phyloP scores from a whole-genome alignment of 92 coral and sea anemone species.

The Epizoanthus illoricatus region DNA sequence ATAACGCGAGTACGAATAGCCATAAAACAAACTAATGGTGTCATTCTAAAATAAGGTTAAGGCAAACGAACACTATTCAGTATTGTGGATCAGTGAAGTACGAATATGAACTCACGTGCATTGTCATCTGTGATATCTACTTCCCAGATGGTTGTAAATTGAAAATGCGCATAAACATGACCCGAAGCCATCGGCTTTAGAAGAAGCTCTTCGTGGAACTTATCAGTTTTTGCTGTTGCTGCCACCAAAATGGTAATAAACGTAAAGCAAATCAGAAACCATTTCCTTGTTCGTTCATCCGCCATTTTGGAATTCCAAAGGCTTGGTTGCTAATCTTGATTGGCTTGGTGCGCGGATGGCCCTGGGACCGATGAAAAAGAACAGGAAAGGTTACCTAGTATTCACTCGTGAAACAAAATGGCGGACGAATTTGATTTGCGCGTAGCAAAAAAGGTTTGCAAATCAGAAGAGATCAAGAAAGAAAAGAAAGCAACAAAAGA shows the following conservation, averaged over 20 bases:
- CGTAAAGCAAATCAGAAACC: not conserved
- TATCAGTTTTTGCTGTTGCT: constrained; percentile 53
- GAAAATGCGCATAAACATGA: constrained; percentile 91
- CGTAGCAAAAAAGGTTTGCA: not conserved
- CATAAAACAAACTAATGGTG: no score
- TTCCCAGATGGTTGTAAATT: constrained; percentile 89
- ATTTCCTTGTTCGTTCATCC: constrained; percentile 11
- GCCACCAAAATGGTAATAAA: not conserved
- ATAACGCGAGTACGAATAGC: no score
- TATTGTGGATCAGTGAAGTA: no score
- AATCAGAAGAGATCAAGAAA: not conserved
- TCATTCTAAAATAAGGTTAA: no score
- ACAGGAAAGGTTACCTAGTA: not conserved
- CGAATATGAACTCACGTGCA: constrained; percentile 62
- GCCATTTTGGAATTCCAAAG: constrained; percentile 19
- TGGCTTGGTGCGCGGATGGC: not conserved
- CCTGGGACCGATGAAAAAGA: constrained; percentile 14
- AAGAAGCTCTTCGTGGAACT: constrained; percentile 88
- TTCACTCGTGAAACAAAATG: constrained; percentile 22
- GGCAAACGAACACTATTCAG: no score
- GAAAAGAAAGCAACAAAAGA: not conserved
- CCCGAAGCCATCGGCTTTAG: constrained; percentile 88
- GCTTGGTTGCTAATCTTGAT: constrained; percentile 12
- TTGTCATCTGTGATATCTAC: constrained; percentile 70
- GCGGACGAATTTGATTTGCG: constrained; percentile 10